A percentile compares a stretch with the other conserved stretches of the same genome.
Evolutionary conservation across 1,140 invertebrate species (phyloP).

Genomic region (Oscheius sp.): DNA sequence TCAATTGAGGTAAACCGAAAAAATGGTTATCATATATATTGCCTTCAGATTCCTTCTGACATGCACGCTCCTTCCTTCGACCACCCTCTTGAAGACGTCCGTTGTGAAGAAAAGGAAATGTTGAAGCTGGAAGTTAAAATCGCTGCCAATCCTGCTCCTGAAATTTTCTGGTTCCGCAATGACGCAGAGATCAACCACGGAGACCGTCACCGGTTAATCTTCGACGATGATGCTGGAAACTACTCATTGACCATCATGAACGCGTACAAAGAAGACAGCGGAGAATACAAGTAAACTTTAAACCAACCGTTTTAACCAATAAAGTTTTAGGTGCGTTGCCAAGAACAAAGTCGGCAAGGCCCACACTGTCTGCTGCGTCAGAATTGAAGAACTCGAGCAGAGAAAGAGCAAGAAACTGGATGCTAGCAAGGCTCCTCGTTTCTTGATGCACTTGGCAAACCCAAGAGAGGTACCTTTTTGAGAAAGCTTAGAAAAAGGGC

Average conservation of each 20-base stretch:
- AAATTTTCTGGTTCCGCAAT: constrained; percentile 49
- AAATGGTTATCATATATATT: not conserved
- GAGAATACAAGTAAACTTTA: constrained; percentile 78
- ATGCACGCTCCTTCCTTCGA: constrained; percentile 34
- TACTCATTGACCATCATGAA: constrained; percentile 71
- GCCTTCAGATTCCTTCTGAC: constrained; percentile 14
- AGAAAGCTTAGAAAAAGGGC: too few species aligned
- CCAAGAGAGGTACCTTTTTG: constrained; percentile 41
- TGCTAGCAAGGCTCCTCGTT: constrained; percentile 36
- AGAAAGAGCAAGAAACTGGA: constrained; percentile 35
- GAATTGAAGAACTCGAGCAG: constrained; percentile 19
- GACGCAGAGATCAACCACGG: constrained; percentile 39
- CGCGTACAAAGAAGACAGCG: constrained; percentile 81
- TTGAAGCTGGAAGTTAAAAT: constrained; percentile 45
- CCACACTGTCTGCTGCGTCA: constrained; percentile 24
- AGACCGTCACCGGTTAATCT: constrained; percentile 40
- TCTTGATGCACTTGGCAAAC: constrained; percentile 49
- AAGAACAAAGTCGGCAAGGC: constrained; percentile 36
- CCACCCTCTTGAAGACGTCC: constrained; percentile 32
- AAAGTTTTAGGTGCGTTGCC: constrained; percentile 27
- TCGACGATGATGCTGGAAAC: constrained; percentile 32
- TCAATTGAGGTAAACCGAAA: constrained; percentile 19
- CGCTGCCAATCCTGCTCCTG: constrained; percentile 26
- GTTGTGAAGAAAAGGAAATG: constrained; percentile 36
- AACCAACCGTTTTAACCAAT: not conserved